Evolutionary conservation across 2,113 vertebrate genomes (phyloP).

Genomic region (Macheiramphus alcinus): DNA sequence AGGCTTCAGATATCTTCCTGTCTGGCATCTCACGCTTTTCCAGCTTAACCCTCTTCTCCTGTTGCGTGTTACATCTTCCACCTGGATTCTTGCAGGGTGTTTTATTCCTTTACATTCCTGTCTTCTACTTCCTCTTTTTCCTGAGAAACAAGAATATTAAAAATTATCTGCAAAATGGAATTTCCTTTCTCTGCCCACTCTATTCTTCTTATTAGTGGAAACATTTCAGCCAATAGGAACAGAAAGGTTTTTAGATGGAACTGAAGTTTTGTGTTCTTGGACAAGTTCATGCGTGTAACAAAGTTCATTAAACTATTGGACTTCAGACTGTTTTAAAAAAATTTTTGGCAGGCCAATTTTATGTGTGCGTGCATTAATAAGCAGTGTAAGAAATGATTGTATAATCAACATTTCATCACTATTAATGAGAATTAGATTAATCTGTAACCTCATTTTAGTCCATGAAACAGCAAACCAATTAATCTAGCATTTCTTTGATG

Average conservation of each 20-base stretch:
- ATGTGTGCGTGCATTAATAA: not conserved
- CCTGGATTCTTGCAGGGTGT: not conserved
- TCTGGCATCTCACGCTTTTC: not conserved
- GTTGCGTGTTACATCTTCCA: not conserved
- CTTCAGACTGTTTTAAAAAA: not conserved
- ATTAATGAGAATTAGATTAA: constrained; percentile 41
- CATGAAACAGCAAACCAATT: constrained; percentile 57
- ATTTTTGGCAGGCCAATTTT: not conserved
- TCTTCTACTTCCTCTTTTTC: not conserved
- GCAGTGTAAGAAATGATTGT: not conserved
- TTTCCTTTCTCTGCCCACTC: not conserved
- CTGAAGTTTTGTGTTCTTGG: not conserved
- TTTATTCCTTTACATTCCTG: not conserved
- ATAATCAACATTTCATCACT: constrained; percentile 11
- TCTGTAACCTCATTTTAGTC: constrained; percentile 37
- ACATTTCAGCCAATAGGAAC: not conserved
- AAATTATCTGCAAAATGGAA: not conserved
- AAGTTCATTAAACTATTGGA: not conserved
- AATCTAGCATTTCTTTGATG: constrained; percentile 60
- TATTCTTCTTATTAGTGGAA: not conserved
- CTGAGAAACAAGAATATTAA: not conserved
- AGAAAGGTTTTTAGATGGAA: not conserved
- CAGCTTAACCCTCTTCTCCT: not conserved
- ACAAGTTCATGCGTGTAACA: not conserved
- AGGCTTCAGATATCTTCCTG: not conserved